Percentiles rank a stretch among this genome's conserved stretches.
phyloP scores from a whole-genome alignment of 1,140 invertebrate species.

The Drosophila chauvacae region DNA sequence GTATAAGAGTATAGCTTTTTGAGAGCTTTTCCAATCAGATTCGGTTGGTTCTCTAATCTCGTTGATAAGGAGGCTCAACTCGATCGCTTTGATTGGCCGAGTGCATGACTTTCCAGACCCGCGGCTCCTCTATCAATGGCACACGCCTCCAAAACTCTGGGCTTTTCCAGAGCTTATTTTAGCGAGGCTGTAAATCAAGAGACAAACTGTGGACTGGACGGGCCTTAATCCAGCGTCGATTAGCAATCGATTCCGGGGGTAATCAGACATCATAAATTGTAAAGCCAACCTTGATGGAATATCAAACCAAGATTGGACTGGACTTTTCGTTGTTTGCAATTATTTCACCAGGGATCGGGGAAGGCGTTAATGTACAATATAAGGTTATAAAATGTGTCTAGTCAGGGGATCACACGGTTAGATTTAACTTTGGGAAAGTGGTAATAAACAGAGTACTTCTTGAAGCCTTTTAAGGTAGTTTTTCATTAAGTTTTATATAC shows the following conservation, averaged over 20 bases:
- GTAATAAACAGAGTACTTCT: neutral
- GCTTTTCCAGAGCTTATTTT: constrained; percentile 27
- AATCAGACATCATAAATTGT: constrained; percentile 38
- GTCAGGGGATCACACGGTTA: neutral
- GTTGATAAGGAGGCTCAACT: constrained; percentile 18
- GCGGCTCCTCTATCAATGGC: constrained; percentile 22
- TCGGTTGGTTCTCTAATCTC: neutral
- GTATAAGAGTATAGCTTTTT: constrained; percentile 11
- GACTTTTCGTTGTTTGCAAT: constrained; percentile 18
- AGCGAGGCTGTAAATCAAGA: constrained; percentile 26
- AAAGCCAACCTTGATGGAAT: neutral
- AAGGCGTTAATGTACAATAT: neutral
- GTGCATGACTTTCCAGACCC: constrained; percentile 20
- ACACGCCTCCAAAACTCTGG: constrained; percentile 36
- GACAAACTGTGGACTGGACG: constrained; percentile 18
- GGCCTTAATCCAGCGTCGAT: constrained; percentile 15
- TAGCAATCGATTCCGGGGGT: constrained; percentile 10
- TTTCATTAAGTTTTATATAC: neutral
- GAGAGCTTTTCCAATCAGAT: constrained; percentile 12
- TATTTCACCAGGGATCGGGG: constrained; percentile 10
- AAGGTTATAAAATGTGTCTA: neutral
- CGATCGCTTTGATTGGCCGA: constrained; percentile 30
- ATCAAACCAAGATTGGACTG: constrained; percentile 17
- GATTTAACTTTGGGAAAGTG: neutral
- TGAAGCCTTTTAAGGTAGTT: neutral